Evolutionary conservation across 2,797 vertebrate species (phyloP), one percentile per base, ranked within the genome.

Genomic region (Austrolebias charrua): DNA sequence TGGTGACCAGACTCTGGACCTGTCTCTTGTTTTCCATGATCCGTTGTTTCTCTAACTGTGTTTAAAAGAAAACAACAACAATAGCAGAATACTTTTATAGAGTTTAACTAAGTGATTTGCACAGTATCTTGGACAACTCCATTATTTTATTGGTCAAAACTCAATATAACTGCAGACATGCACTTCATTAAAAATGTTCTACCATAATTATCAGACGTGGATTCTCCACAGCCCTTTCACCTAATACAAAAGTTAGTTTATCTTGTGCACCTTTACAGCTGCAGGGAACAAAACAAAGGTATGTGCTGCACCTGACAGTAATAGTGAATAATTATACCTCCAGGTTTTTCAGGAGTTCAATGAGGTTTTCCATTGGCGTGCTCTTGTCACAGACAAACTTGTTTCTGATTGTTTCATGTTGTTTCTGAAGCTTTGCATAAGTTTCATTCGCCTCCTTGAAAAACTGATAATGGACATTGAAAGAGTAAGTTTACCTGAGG

Each of bases 361-460:
- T 58, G 16, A 99, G 91, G 65, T 83, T 92, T 3, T 95, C 95
- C 79, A 98, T 70, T 0, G 93, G 75, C 62, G 95, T 98, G 74
- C 83, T 92, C 86, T 94, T 98, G 89, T 97, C 93, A 55, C 95
- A 98, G 52, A 71, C 78, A 38, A 94, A 98, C 71, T 92, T 98
- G 89, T 87, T 96, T 14, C 93, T 91, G 82, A 98, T 94, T 28
- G 63, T 86, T 51, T 97, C 94, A 0, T 96, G 92, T 20, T 96
- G 88, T 64, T 91, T 95, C 75, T 95, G 94, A 82, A 98, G 91
- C 82, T 94, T 96, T 2, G 58, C 75, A 63, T 98, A 90, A 0
- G 94, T 96, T 28, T 95, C 93, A 51, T 94, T 94, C 35, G 96
- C 95, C 70, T 98, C 97, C 83, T 95, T 96, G 81, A 98, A 99